phyloP scores from a whole-genome alignment of 1,140 invertebrate species.

The Anastrepha ludens region DNA sequence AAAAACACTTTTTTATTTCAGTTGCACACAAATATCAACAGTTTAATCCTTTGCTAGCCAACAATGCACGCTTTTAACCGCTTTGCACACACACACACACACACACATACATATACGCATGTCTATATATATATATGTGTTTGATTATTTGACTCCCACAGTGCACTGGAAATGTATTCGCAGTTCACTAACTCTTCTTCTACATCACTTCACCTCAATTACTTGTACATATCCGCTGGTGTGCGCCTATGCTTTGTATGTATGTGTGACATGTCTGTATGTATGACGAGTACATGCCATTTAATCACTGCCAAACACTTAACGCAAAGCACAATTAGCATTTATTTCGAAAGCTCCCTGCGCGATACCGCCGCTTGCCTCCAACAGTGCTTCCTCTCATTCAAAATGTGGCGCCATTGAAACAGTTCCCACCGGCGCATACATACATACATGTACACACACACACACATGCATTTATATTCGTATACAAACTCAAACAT shows the following conservation, averaged over 20 bases:
- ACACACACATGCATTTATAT: not conserved
- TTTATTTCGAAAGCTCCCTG: slow-evolving; percentile 42
- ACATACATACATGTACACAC: not conserved
- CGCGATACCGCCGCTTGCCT: not conserved
- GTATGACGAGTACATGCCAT: not conserved
- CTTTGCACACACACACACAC: not conserved
- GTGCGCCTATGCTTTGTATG: not conserved
- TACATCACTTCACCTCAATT: slow-evolving; percentile 44
- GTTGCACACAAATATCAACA: not conserved
- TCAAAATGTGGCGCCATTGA: slow-evolving; percentile 26
- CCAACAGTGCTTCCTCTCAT: not conserved
- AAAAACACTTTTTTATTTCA: not conserved
- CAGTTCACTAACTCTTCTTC: slow-evolving; percentile 26
- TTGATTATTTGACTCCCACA: not conserved
- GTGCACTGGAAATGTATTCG: slow-evolving; percentile 8
- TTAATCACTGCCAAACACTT: slow-evolving; percentile 50
- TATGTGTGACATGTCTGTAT: not conserved
- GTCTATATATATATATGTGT: not conserved
- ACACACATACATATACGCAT: not conserved
- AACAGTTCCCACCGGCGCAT: slow-evolving; percentile 42
- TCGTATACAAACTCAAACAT: not conserved
- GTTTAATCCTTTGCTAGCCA: not conserved
- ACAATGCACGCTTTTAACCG: not conserved
- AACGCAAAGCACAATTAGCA: slow-evolving; percentile 54
- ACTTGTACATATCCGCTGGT: not conserved